Evolutionary conservation across 1,140 invertebrate species (phyloP), one percentile per base, ranked within the genome.

Genomic region (Papilio xuthus): DNA sequence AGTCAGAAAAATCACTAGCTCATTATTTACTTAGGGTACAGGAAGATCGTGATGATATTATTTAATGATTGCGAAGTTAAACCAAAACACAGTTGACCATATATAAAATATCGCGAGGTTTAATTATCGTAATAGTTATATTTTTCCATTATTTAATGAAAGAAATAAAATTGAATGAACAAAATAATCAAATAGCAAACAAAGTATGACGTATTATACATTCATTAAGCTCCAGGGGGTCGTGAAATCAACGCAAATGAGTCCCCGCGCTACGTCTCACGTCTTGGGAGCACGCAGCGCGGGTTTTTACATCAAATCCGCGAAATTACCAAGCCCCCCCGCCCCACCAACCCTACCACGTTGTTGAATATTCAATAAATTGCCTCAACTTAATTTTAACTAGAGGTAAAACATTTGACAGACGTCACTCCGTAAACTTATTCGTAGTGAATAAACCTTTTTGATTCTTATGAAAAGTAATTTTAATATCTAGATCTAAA

Each of bases 301-400:
- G n/a, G 20, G 20, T 56, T 56, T 56, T 56, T 56, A 20, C 50
- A 4, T 56, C n/a, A 56, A 56, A 56, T 56, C 50, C 8, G 50
- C n/a, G 20, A 20, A 56, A 20, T 56, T 56, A 56, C 20, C 50
- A 56, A 9, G 2, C n/a, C 50, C 50, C 3, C 9, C 44, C 2
- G 1, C 44, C n/a, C 50, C 50, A 15, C 50, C 15, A 15, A 56
- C 50, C 50, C 50, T n/a, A 0, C 50, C 50, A 20, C 44, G 44
- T 15, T 56, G 18, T 20, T 56, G 18, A n/a, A 20, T 56, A 56
- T 47, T 47, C 50, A 56, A n/a, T 56, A 56, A 56, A 56, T 56
- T 56, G 50, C 50, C 50, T 56, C 50, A 56, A 56, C n/a, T 56
- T n/a, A 56, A 56, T 56, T 56, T 20, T 56, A 56, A 56, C 50